A percentile compares a stretch with the other conserved stretches of the same genome.
phyloP scores from a whole-genome alignment of 2,113 vertebrate species.

The Loxodonta africana region DNA sequence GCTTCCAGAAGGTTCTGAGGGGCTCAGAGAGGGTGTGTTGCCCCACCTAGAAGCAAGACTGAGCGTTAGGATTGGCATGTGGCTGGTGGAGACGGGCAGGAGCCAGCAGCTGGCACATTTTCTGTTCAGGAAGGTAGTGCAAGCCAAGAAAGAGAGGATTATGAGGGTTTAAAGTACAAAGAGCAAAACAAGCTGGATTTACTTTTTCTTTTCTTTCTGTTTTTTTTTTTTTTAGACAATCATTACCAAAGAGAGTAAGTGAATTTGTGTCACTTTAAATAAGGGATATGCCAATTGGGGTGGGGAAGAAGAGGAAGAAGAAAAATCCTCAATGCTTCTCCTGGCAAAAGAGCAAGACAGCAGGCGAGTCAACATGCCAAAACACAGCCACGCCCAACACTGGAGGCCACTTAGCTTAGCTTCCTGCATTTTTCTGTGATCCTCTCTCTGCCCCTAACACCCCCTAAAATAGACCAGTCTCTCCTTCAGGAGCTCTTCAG shows the following conservation, averaged over 20 bases:
- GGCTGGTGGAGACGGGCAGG: slow-evolving; percentile 77
- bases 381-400: background rate
- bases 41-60: background rate
- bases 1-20: background rate
- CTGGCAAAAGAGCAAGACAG: background rate
- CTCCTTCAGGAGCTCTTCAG: slow-evolving; percentile 22
- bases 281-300: background rate
- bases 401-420: background rate
- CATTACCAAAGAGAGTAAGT: slow-evolving; percentile 71
- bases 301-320: slow-evolving; percentile 44
- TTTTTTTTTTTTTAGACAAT: slow-evolving; percentile 56
- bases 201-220: too few species aligned
- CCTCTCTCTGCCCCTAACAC: background rate
- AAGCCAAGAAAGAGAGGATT: slow-evolving; percentile 82
- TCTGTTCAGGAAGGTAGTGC: slow-evolving; percentile 74
- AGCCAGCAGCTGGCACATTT: slow-evolving; percentile 81
- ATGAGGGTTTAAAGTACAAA: slow-evolving; percentile 81
- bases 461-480: background rate
- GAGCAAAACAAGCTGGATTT: slow-evolving; percentile 59
- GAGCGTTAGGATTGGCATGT: slow-evolving; percentile 77
- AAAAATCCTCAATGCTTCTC: background rate
- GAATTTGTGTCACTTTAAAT: slow-evolving; percentile 75
- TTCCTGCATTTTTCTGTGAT: background rate
- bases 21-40: background rate
- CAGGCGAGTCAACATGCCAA: accelerated